Base-by-base conservation (phyloP, 2,113 vertebrate genomes). In the Gadus chalcogrammus region DNA sequence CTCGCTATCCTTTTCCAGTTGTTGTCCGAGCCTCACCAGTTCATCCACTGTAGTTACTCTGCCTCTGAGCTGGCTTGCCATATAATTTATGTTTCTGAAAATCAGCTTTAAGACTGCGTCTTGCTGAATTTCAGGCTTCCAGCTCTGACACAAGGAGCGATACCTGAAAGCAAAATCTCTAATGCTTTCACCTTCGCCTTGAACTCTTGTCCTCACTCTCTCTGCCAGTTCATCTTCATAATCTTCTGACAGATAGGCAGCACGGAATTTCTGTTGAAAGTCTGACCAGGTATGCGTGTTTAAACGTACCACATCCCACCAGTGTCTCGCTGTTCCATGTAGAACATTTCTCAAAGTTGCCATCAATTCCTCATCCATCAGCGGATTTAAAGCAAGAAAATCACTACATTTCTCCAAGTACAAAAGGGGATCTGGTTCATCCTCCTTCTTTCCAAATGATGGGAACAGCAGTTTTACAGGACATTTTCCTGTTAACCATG, bases 161-260 rank as follows among this genome's bases (percentile, higher is more conserved):
- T 61, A 61, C 17, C 17, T 28, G 17, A 61, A 69, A 17, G 27
- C 28, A 69, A 61, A 69, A 11, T 69, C 53, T 16, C 67, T 1
- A 15, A 59, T 60, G 17, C 15, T 24, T 17, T 68, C 67, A 15
- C n/a, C 7, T 31, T 68, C 53, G 3, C 27, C 27, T 31, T 68
- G 48, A 8, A 28, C 13, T 31, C 55, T 28, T 15, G 24, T 59
- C n/a, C 67, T 16, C 20, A 69, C 55, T 17, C 67, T 5, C 17
- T 31, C 67, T 52, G 55, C 53, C 52, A 68, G 22, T 12, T 68
- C 67, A 59, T 68, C 67, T n/a, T 60, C 67, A 17, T 68, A 68
- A 31, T 69, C 28, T 17, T 61, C 28, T 0, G 56, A 31, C 12
- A 69, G 15, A 11, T 61, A 69, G 9, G 67, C 53, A 16, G 55